Percentiles rank a stretch among this genome's conserved stretches.
Evolutionary conservation across 2,113 vertebrate species (phyloP).

Genomic region (Calonectris borealis): DNA sequence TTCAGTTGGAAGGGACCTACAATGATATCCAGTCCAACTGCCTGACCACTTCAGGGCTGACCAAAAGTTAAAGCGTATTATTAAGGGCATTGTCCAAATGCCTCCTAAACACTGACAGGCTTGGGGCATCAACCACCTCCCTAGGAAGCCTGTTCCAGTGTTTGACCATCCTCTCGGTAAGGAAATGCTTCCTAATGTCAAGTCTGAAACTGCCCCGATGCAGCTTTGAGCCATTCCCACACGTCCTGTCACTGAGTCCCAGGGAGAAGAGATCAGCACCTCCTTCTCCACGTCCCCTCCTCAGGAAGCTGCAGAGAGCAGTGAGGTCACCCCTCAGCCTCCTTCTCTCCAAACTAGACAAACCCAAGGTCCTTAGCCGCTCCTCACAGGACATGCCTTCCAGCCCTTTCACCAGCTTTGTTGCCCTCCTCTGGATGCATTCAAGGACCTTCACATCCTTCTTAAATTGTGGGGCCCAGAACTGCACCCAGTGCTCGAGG

Average conservation of each 20-base stretch:
- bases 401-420: neutral
- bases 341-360: neutral
- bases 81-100: neutral
- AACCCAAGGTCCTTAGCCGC: fast-evolving
- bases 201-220: fast-evolving
- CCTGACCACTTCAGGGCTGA: neutral
- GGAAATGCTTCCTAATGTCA: neutral
- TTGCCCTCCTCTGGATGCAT: neutral
- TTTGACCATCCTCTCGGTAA: neutral
- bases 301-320: neutral
- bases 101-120: neutral
- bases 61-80: neutral
- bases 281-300: neutral
- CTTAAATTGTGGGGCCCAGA: neutral
- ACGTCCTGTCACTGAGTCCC: fast-evolving
- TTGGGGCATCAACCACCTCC: neutral
- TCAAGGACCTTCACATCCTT: neutral
- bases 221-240: neutral
- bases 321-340: neutral
- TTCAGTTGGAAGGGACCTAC: neutral
- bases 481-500: neutral
- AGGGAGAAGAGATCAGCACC: neutral
- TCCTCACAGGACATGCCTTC: neutral
- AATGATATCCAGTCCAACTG: neutral
- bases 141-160: neutral